Conservation (phyloP, 2,888 invertebrate species). For the Danaus chrysippus region DNA sequence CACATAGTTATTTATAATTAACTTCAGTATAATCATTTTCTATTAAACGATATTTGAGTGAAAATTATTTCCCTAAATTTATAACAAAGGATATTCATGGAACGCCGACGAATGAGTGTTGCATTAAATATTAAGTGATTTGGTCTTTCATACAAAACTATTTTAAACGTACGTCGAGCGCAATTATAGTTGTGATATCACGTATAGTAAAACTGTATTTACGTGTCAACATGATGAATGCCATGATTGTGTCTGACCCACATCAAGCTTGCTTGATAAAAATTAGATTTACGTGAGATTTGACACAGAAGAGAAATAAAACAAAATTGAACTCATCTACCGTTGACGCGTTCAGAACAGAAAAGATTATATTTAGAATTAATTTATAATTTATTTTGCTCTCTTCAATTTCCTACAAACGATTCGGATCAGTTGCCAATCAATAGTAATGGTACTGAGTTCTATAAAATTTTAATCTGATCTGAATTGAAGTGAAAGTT, state of each 20-base stretch:
- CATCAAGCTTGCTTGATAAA: slow-evolving; percentile 43
- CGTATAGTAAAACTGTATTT: slow-evolving; percentile 50
- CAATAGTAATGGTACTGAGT: not conserved
- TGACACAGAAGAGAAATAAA: not conserved
- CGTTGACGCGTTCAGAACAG: not conserved
- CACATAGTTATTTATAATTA: too few relatives aligned
- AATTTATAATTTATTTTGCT: not conserved
- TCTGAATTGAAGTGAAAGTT: slow-evolving; percentile 6
- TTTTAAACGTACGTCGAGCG: slow-evolving; percentile 20
- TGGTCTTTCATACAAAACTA: slow-evolving; percentile 7
- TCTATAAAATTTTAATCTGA: slow-evolving; percentile 13
- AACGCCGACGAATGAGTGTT: not conserved
- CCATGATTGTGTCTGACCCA: slow-evolving; percentile 61
- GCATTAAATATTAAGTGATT: not conserved
- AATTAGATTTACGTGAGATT: slow-evolving; percentile 19
- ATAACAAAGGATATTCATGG: too few relatives aligned
- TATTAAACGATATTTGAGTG: too few relatives aligned
- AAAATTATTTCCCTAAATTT: too few relatives aligned
- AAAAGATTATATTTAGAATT: not conserved
- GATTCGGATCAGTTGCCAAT: slow-evolving; percentile 2
- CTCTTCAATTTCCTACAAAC: not conserved
- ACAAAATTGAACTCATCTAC: not conserved
- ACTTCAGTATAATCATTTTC: too few relatives aligned
- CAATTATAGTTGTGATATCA: slow-evolving; percentile 47
- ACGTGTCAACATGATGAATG: slow-evolving; percentile 40